phyloP scores from a whole-genome alignment of 2,113 vertebrate species.

The Ceratotherium simum region DNA sequence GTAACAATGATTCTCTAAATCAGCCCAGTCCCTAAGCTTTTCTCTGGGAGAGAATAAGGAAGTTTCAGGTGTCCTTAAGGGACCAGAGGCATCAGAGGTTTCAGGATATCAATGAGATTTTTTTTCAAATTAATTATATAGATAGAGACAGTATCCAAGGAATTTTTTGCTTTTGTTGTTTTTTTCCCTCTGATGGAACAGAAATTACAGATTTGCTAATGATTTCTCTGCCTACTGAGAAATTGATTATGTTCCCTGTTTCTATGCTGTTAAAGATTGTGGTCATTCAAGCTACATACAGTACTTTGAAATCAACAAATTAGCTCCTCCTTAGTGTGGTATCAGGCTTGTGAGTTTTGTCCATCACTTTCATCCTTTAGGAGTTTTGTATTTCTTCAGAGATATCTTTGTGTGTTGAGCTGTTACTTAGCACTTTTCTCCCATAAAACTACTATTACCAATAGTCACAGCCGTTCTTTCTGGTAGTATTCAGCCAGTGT shows the following conservation, averaged over 20 bases:
- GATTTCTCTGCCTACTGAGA: not conserved
- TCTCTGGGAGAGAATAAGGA: constrained; percentile 37
- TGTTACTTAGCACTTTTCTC: not conserved
- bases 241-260: not conserved
- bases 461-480: not conserved
- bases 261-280: not conserved
- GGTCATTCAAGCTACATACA: not conserved
- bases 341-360: not conserved
- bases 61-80: not conserved
- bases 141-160: not conserved
- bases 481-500: not conserved
- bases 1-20: not conserved
- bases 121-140: constrained; percentile 44
- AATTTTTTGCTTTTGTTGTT: not conserved
- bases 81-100: not conserved
- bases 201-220: constrained; percentile 26
- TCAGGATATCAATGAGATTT: not conserved
- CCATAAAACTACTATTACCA: not conserved
- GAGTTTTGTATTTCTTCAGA: constrained; percentile 29
- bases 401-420: not conserved
- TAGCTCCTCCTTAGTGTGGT: not conserved
- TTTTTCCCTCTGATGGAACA: not conserved
- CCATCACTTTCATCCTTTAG: not conserved
- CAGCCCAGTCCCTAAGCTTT: not conserved
- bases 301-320: not conserved